Evolutionary conservation across 2,888 invertebrate genomes (phyloP).

Genomic region (Criorhina ranunculi): DNA sequence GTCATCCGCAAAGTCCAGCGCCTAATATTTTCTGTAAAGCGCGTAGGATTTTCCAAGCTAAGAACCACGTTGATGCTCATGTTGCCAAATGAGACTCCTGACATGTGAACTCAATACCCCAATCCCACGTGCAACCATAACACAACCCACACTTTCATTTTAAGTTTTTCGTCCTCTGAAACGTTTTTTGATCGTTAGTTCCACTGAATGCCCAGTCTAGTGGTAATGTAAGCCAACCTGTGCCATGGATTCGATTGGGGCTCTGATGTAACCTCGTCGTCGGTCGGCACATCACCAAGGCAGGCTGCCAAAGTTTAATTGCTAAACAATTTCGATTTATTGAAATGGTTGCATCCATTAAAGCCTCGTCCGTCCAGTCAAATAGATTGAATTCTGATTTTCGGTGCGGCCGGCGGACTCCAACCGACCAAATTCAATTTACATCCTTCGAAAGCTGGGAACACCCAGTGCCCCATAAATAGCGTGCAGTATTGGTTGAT

Average conservation of each 20-base stretch:
- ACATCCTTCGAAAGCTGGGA: neutral
- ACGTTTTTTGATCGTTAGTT: constrained; percentile 3
- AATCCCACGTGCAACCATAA: no score
- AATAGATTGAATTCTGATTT: constrained; percentile 4
- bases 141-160: neutral
- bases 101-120: no score
- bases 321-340: neutral
- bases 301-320: neutral
- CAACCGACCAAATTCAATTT: constrained; percentile 25
- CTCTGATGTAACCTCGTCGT: constrained; percentile 21
- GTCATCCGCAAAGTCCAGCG: no score
- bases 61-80: no score
- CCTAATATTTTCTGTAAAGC: no score
- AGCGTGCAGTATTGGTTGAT: constrained; percentile 4
- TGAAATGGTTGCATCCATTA: neutral
- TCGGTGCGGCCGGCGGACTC: no score
- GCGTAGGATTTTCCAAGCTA: no score
- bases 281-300: constrained; percentile 3
- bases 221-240: constrained; percentile 15
- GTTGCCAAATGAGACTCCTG: no score
- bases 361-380: no score
- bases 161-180: constrained; percentile 2
- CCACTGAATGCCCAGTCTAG: neutral
- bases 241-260: neutral
- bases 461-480: constrained; percentile 6